Conservation (phyloP, 2,888 invertebrate genomes). For the Lasioglossum vierecki region DNA sequence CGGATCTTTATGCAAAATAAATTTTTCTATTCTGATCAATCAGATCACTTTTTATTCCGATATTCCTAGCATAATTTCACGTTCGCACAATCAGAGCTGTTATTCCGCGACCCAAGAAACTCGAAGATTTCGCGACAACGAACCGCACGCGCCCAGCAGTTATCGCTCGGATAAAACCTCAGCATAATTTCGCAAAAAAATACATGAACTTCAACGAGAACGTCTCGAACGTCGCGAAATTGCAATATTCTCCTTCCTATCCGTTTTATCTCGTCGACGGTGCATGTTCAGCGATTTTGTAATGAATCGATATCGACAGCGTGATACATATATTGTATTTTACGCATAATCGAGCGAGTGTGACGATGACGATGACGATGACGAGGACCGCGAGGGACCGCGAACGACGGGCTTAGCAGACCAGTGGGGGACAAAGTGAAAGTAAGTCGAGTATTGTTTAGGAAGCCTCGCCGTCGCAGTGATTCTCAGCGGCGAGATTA, state of each 20-base stretch:
- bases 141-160: not conserved
- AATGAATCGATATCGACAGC: conserved; percentile 57
- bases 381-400: conserved; percentile 35
- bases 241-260: not conserved
- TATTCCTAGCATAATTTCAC: no score
- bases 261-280: not conserved
- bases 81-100: conserved; percentile 29
- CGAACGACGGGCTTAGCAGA: conserved; percentile 44
- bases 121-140: conserved; percentile 29
- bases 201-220: not conserved
- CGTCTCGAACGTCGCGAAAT: not conserved
- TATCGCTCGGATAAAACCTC: conserved; percentile 25
- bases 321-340: conserved; percentile 42
- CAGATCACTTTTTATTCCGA: no score
- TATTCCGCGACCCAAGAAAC: not conserved
- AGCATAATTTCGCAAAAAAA: conserved; percentile 14
- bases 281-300: conserved; percentile 20
- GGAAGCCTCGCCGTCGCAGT: conserved; percentile 81
- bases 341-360: conserved; percentile 59
- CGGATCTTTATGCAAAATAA: no score
- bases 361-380: conserved; percentile 53
- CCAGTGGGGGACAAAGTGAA: conserved; percentile 82
- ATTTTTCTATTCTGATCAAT: no score
- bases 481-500: conserved; percentile 75
- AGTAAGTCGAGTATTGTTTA: conserved; percentile 83